Evolutionary conservation across 2,888 invertebrate genomes (phyloP), one percentile per base, ranked within the genome.

Genomic region (Ophion slaviceki): DNA sequence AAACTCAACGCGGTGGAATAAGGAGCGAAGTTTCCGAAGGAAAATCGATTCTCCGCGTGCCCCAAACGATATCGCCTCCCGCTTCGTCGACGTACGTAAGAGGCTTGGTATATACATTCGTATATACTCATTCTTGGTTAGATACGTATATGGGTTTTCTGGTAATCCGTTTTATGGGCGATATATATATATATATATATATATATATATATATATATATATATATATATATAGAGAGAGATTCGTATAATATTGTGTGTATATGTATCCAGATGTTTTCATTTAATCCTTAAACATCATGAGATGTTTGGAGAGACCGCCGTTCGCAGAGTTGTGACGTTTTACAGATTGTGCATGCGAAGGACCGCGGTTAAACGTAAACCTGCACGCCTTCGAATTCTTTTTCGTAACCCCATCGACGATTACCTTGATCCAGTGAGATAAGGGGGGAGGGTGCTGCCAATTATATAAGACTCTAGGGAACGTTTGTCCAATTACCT

Each of bases 1-100:
- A 72, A 72, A 85, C 76, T 80, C 85, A 85, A 82, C 80, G 82
- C 80, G 57, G 80, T 68, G 85, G 85, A 85, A 85, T 85, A 82
- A 85, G 79, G 76, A 68, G 67, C 47, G 59, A 72, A 74, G 61
- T 80, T 85, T 53, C 24, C 57, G 61, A 71, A 32, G 76, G 80
- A 82, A 77, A 80, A 85, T 66, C 85, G 80, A 85, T 80, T 80
- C 66, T n/a, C 24, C 5, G 17, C 70, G 70, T 66, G 47, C 70
- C 70, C 24, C 77, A 47, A 74, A 67, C 76, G 76, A 72, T 75
- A 75, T 47, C 32, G 24, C 47, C 20, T 36, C 7, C n/a, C 10
- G 45, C 24, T 24, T 40, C 47, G 40, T 32, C 5, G 8, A 62
- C 17, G n/a, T 59, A 40, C 62, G 1, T 57, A 24, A n/a, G 62